These are phyloP conservation scores for Neelides sp. DNA, from an alignment of 1,140 invertebrate species.

Conservation along the genomic window DNA sequence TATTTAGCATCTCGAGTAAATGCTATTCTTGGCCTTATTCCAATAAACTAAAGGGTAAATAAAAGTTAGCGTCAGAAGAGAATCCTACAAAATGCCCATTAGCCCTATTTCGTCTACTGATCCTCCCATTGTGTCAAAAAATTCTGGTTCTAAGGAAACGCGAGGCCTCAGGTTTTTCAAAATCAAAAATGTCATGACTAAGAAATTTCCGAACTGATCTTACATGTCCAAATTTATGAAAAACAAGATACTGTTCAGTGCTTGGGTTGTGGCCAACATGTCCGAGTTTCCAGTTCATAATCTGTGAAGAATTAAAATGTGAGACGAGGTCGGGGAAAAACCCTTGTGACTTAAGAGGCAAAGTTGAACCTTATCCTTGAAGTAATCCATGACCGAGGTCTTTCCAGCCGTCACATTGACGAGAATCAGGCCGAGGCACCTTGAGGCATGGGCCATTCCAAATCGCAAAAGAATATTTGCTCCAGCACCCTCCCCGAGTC, in stretches of 20 bases:
- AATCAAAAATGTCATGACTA: too few species aligned
- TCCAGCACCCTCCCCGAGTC: conserved; percentile 76
- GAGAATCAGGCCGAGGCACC: conserved; percentile 62
- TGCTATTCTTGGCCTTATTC: too few species aligned
- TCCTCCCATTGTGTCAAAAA: too few species aligned
- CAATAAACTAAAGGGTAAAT: too few species aligned
- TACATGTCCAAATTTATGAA: conserved; percentile 84
- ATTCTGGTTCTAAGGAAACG: too few species aligned
- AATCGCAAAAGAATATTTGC: conserved; percentile 77
- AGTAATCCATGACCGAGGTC: conserved; percentile 71
- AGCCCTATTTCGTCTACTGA: too few species aligned
- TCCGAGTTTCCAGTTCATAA: conserved; percentile 56
- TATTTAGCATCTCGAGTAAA: too few species aligned
- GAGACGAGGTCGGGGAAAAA: background rate
- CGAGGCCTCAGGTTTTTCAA: too few species aligned
- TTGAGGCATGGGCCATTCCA: conserved; percentile 59
- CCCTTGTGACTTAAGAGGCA: too few species aligned
- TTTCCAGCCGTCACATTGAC: conserved; percentile 80
- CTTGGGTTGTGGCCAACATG: conserved; percentile 52
- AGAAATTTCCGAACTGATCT: too few species aligned
- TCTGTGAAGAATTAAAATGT: conserved; percentile 38
- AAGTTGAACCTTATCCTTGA: conserved; percentile 59
- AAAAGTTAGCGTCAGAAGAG: too few species aligned
- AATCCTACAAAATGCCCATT: too few species aligned
- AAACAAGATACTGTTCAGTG: conserved; percentile 68